Base-by-base conservation (phyloP, 2,113 vertebrate species). In the Cathartes aura region DNA sequence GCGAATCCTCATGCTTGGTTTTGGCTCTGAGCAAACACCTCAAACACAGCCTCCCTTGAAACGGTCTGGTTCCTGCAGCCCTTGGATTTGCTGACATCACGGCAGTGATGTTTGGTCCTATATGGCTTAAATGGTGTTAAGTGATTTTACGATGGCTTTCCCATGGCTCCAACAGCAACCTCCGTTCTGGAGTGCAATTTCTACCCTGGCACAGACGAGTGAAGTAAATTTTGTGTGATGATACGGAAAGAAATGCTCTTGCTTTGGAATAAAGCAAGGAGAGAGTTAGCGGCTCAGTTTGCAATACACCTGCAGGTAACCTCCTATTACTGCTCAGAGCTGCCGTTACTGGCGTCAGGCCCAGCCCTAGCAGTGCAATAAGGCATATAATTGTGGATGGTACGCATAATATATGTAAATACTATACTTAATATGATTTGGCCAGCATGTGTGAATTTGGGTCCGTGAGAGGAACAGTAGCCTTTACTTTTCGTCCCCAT, bases 371-470 rank as follows among this genome's bases (percentile, higher is more conserved):
- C 45, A 58, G 32, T 10, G 55, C 52, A 60, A 9, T 12, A 29
- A 85, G 29, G 64, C 36, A 52, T 56, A 27, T 62, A 52, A 67
- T 29, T 15, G 21, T 26, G 45, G 74, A 43, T 38, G 40, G 30
- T 19, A 48, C 42, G 45, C 42, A 42, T 26, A 66, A 42, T 23
- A 1, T 22, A 22, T 71, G 66, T 17, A 73, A 86, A 72, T 60
- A 13, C 23, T 21, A 0, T 4, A 8, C 4, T 9, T 2, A 13
- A 13, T 3, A 9, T 1, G 8, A 7, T 64, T 48, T 59, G 60
- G 52, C 43, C 70, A 47, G 12, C 47, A 42, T 4, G 0, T 2
- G 32, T 55, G 74, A 73, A 34, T 68, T 70, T 80, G 40, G 26
- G 19, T 47, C 48, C 48, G 3, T 1, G 23, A 32, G 17, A 47